A percentile compares a stretch with the other conserved stretches of the same genome.
These are phyloP conservation scores for Propithecus perrieri DNA, from an alignment of 2,797 vertebrate species.

Conservation along the genomic window DNA sequence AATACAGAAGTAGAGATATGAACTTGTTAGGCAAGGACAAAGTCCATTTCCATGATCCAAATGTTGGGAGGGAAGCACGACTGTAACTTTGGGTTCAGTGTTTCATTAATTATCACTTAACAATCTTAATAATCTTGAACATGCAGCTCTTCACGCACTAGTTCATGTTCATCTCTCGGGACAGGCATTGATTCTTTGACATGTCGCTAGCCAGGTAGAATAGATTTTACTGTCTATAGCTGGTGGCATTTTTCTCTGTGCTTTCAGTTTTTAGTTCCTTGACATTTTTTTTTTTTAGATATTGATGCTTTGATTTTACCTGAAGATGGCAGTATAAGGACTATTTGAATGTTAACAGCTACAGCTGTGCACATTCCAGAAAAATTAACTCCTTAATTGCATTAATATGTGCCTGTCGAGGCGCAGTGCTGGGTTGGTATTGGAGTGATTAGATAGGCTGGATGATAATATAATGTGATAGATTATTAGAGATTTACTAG, in stretches of 20 bases:
- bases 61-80: not conserved
- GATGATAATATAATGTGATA: not conserved
- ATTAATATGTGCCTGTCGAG: slow-evolving; percentile 2
- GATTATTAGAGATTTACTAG: slow-evolving; percentile 15
- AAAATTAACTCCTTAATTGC: slow-evolving; percentile 57
- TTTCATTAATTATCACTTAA: slow-evolving; percentile 56
- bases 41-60: not conserved
- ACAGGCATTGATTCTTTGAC: slow-evolving; percentile 66
- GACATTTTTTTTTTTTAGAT: not conserved
- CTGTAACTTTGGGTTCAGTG: slow-evolving; percentile 29
- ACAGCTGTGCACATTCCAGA: slow-evolving; percentile 23
- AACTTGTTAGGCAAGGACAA: slow-evolving; percentile 51
- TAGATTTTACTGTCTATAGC: slow-evolving; percentile 63
- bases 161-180: slow-evolving; percentile 37
- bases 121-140: slow-evolving; percentile 62
- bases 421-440: not conserved
- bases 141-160: not conserved
- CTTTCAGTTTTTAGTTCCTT: slow-evolving; percentile 33
- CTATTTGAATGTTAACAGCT: slow-evolving; percentile 42
- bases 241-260: slow-evolving; percentile 57
- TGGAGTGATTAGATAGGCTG: not conserved
- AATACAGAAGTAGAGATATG: not conserved
- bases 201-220: slow-evolving; percentile 62
- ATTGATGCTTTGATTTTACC: slow-evolving; percentile 48
- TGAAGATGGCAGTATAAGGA: not conserved